phyloP scores from a whole-genome alignment of 2,113 vertebrate genomes.

The Pandion haliaetus region DNA sequence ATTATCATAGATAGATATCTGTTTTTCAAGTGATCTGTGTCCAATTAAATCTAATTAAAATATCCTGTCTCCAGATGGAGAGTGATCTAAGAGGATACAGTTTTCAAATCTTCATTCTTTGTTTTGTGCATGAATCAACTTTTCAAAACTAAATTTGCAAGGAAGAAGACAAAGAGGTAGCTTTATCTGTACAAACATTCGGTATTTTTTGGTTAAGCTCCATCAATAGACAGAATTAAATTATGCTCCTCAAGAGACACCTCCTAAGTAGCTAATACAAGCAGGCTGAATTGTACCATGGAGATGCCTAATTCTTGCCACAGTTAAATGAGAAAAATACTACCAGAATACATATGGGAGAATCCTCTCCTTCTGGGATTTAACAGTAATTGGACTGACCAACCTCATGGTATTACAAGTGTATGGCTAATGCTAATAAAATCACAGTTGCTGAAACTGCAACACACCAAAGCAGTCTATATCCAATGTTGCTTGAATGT shows the following conservation, averaged over 20 bases:
- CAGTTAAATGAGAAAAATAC: neutral
- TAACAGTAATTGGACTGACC: neutral
- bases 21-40: neutral
- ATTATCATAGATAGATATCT: neutral
- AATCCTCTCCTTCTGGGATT: neutral
- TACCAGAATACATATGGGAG: neutral
- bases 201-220: neutral
- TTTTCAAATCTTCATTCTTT: neutral
- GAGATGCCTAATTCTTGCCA: neutral
- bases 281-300: neutral
- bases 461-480: neutral
- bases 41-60: neutral
- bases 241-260: neutral
- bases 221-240: neutral
- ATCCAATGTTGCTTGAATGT: neutral
- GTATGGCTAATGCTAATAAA: neutral
- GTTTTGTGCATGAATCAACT: neutral
- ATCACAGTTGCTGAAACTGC: neutral
- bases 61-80: neutral
- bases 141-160: neutral
- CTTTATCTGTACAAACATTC: neutral
- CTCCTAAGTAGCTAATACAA: neutral
- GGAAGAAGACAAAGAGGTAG: neutral
- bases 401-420: neutral
- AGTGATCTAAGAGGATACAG: neutral